Evolutionary conservation across 2,797 vertebrate genomes (phyloP), one percentile per base, ranked within the genome.

Genomic region (Perdix hodgsoniae): DNA sequence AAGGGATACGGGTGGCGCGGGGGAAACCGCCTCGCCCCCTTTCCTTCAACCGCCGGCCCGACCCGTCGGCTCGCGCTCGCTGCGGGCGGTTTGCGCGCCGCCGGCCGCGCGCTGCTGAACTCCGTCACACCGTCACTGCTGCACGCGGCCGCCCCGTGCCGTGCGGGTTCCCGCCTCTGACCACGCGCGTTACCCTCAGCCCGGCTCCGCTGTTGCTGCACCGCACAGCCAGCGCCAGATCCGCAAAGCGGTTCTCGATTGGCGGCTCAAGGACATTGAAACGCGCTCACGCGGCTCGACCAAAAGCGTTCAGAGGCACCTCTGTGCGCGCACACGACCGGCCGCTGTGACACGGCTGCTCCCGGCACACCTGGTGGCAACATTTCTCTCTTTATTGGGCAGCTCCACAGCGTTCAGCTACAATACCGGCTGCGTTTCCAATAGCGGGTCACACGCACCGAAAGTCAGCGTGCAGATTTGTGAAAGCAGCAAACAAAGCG

Each of bases 341-440:
- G 47, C 65, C 50, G 29, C 57, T 1, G 24, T 19, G 56, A 66
- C 0, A 13, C 64, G 11, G 80, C 86, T 88, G 59, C 82, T 80
- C 42, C 47, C 73, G 87, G 61, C 94, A 92, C 74, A 60, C n/a
- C 67, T 6, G 1, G 63, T 73, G 83, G 92, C 35, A 40, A 31
- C 14, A 82, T 40, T 81, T 86, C 73, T 86, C 73, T 88, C 89
- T 96, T 96, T 96, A 96, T 96, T 96, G 91, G 64, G 87, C 93
- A 56, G 73, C 91, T 94, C 92, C 77, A 63, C 47, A 29, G 44
- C 19, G 5, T 66, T 92, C 73, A 40, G 56, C 72, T 93, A 95
- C 93, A 95, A 92, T 26, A 96, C 95, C 79, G 75, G 83, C 66
- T 4, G 5, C 85, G 59, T 71, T 33, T 88, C 33, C 70, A 44